Conservation (phyloP, 1,140 invertebrate genomes). For the Pseudomyrmex concolor region DNA sequence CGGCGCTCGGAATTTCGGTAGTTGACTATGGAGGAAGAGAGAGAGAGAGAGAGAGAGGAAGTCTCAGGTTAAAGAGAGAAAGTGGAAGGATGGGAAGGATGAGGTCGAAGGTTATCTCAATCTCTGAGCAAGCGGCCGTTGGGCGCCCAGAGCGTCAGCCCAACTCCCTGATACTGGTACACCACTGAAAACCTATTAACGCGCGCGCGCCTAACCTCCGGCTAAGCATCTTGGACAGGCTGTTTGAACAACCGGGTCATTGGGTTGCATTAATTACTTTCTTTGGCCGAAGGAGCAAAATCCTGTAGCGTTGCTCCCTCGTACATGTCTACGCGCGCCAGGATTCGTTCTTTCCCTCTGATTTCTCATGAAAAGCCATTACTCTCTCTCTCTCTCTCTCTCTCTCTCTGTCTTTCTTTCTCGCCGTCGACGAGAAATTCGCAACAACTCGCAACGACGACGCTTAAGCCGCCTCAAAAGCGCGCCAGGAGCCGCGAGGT, state of each 20-base stretch:
- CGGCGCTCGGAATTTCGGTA: constrained; percentile 24
- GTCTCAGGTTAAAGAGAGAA: constrained; percentile 30
- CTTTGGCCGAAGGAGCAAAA: constrained; percentile 29
- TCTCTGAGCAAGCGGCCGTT: constrained; percentile 14
- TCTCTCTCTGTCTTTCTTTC: not conserved
- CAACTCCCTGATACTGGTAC: not conserved
- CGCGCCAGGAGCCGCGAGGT: constrained; percentile 24
- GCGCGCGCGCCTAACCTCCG: constrained; percentile 39
- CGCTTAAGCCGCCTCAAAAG: constrained; percentile 45
- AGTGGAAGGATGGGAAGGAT: not conserved
- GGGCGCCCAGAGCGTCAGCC: not conserved
- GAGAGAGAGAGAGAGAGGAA: not conserved
- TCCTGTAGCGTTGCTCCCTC: not conserved
- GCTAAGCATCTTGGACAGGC: constrained; percentile 59
- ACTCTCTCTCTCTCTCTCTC: not conserved
- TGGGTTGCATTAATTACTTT: constrained; percentile 71
- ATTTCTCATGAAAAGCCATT: not conserved
- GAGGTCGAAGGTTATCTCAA: constrained; percentile 35
- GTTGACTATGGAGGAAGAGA: constrained; percentile 5
- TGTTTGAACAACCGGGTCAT: constrained; percentile 68
- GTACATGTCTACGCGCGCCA: not conserved
- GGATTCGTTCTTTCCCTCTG: constrained; percentile 1
- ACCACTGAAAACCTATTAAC: constrained; percentile 28
- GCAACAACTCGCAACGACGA: constrained; percentile 33
- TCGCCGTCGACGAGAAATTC: constrained; percentile 12